Evolutionary conservation across 2,113 vertebrate genomes (phyloP).

Genomic region (Microtus montanus): DNA sequence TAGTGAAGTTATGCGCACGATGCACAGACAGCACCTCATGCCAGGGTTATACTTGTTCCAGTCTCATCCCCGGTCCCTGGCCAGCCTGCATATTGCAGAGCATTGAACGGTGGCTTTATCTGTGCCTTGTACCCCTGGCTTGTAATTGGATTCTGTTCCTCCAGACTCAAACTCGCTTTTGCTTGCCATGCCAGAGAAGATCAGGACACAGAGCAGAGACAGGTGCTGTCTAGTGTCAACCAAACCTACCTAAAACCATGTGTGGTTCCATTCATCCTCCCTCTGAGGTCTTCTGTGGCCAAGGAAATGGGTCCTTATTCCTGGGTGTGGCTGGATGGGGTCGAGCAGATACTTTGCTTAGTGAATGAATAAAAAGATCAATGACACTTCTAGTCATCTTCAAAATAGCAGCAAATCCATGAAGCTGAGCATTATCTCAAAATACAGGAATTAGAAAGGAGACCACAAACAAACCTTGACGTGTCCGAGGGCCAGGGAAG

Average conservation of each 20-base stretch:
- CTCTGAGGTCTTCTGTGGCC: not conserved
- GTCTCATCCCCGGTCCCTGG: not conserved
- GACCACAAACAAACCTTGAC: not conserved
- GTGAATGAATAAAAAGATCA: not conserved
- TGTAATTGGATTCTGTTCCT: not conserved
- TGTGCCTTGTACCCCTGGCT: not conserved
- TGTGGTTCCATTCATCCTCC: not conserved
- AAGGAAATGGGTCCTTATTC: not conserved
- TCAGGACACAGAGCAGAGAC: not conserved
- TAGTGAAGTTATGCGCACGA: not conserved
- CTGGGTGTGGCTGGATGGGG: too few relatives aligned
- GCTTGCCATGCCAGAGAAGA: not conserved
- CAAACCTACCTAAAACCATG: accelerated
- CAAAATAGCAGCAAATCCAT: not conserved
- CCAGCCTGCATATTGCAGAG: not conserved
- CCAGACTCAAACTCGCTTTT: not conserved
- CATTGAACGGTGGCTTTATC: too few relatives aligned
- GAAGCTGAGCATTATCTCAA: not conserved
- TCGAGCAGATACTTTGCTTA: not conserved
- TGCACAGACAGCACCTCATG: too few relatives aligned
- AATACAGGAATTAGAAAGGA: not conserved
- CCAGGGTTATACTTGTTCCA: not conserved
- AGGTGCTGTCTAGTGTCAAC: not conserved
- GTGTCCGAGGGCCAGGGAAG: not conserved
- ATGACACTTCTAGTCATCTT: not conserved